These are phyloP conservation scores for Alitta virens DNA, from an alignment of 2,888 invertebrate species.

Conservation along the genomic window DNA sequence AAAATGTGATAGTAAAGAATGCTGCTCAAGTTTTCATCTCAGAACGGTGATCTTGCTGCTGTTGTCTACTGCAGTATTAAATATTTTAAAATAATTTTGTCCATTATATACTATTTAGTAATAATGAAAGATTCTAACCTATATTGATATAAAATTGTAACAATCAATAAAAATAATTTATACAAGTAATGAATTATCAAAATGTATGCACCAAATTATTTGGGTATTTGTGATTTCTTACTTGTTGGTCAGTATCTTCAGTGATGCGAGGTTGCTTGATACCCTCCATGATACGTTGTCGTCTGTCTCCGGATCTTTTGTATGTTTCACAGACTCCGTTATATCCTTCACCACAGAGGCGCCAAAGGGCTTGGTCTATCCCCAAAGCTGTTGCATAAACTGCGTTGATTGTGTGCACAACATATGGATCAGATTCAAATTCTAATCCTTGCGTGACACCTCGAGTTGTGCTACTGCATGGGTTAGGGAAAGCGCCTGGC, in stretches of 20 bases:
- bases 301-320: conserved; percentile 37
- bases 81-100: no score
- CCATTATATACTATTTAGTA: no score
- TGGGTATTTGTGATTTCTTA: no score
- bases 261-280: conserved; percentile 37
- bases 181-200: no score
- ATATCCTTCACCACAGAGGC: conserved; percentile 18
- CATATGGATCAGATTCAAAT: conserved; percentile 48
- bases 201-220: no score
- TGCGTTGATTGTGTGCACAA: conserved; percentile 51
- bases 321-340: conserved; percentile 38
- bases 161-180: no score
- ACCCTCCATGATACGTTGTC: conserved; percentile 36
- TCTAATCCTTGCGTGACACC: conserved; percentile 27
- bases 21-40: no score
- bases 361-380: conserved; percentile 36
- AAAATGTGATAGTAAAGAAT: no score
- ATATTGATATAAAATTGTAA: no score
- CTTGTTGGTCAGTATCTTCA: conserved; percentile 42
- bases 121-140: no score
- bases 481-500: conserved; percentile 1
- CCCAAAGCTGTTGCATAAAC: conserved; percentile 48
- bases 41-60: no score
- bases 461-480: conserved; percentile 1
- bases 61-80: no score